Evolutionary conservation across 2,888 invertebrate genomes (phyloP), one percentile per base, ranked within the genome.

Genomic region (Bugula neritina): DNA sequence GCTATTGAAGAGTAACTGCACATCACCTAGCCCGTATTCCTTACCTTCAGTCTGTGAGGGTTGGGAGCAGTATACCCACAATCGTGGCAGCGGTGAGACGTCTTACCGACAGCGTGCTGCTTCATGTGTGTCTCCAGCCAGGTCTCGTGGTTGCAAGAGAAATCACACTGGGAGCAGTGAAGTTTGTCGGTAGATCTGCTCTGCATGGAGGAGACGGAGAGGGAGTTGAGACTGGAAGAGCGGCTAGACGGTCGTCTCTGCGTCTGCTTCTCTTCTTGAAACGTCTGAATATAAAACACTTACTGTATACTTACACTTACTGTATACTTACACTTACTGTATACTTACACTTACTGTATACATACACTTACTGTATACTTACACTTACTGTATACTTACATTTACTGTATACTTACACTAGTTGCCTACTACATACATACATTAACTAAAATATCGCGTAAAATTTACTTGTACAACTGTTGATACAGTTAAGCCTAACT

Each of bases 71-170:
- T 63, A 31, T 63, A 63, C 13, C 31, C 63, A 63, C 63, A 63
- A n/a, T 34, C 21, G 10, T 63, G 63, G 27, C 63, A 63, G 27
- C 31, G 2, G 27, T 63, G 63, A n/a, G 25, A 13, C 2, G 63
- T 63, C 63, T 63, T 63, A 27, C 63, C 63, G 31, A 63, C n/a
- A 31, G 63, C 63, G n/a, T 63, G 63, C 63, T 63, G 63, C 27
- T 63, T 63, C 63, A 63, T 63, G 31, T 63, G 63, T 13, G 63
- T 63, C 34, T 63, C 63, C 13, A 63, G 63, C 63, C 63, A 63
- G 5, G 63, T 63, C 29, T 63, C 63, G 63, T 63, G 63, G 63
- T 63, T 63, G 27, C 63, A 63, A 23, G 63, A 63, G 34, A 63
- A 63, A 31, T 63, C 63, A 31, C 63, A 63, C 63, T 63, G 63